Evolutionary conservation across 2,113 vertebrate species (phyloP), one percentile per base, ranked within the genome.

Genomic region (Rhea americana): DNA sequence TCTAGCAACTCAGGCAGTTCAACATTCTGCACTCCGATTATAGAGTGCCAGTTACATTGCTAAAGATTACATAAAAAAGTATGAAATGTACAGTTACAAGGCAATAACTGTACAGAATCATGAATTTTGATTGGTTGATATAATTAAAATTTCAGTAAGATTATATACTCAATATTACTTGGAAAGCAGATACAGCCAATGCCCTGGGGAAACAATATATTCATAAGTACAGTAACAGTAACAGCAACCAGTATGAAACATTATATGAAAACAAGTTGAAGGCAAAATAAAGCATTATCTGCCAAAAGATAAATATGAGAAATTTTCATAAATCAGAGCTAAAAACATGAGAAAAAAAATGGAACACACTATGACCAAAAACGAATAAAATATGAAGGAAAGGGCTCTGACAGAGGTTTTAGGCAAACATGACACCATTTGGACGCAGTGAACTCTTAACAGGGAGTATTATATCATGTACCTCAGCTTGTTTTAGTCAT

Each of bases 251-350:
- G 30, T 87, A 77, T 16, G 41, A 91, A 94, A 87, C 1, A 91
- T 93, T 30, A 59, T 74, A 90, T 12, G 47, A 87, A 92, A 94
- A 89, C 43, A 87, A 93, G 79, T 75, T 80, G 47, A 95, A 95
- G 72, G 82, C 89, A 92, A 94, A 95, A 91, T 82, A 78, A 85
- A 83, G 80, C 61, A 78, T 74, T 80, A 92, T 77, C 79, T 74
- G 32, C 77, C 75, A 85, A 85, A 94, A 93, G 68, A 94, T 51
- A 89, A 87, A 80, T 45, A 85, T 41, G 62, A 91, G 30, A 67
- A 37, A 79, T 41, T 92, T 89, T 71, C 67, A 83, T n/a, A 47
- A 1, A 67, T 21, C 18, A 59, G 50, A 91, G 63, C 20, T 45
- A 90, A 53, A 86, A 73, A 50, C 3, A 65, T 65, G n/a, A 87